Evolutionary conservation across 1,140 invertebrate genomes (phyloP), one percentile per base, ranked within the genome.

Genomic region (Trachymyrmex cornetzi): DNA sequence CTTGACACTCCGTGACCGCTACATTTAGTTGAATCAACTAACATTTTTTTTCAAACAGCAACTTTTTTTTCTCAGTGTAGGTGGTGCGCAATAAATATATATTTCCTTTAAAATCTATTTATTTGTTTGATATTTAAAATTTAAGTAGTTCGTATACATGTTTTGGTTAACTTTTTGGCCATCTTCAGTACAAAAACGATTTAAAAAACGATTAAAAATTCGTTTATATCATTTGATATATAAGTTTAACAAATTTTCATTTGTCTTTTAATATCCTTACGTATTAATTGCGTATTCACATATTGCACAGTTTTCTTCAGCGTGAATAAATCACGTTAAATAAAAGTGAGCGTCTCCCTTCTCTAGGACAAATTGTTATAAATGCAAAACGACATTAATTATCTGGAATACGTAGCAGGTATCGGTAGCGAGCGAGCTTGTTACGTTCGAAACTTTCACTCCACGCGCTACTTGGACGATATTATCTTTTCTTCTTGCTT

Each of bases 391-490:
- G 88, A 72, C 79, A 91, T 92, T 92, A 92, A 92, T 92, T 92
- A 89, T 84, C 77, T 84, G 34, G 75, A 72, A 88, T 77, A 81
- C 67, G 82, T 89, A 92, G 87, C 92, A 81, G 85, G 87, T 92
- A 92, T 92, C 77, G 90, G 88, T 84, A 88, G 74, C 79, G 71
- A 50, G 85, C 79, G 79, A 87, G 75, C 77, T 90, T 87, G 88
- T 90, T 92, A 91, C 84, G 91, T 88, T 91, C 88, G 86, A 90
- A 72, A 92, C 92, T 93, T 93, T 92, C 90, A 93, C 92, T 92
- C 87, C 88, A 88, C 86, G 88, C 84, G 90, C 92, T 92, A 92
- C 91, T 93, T 92, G 90, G 92, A 91, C 85, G 87, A 89, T 90
- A 87, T 86, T 88, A 90, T 89, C 82, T 87, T 92, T 85, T 87